A percentile compares a stretch with the other conserved stretches of the same genome.
Conservation (phyloP, 2,888 invertebrate genomes). For the Sesia bembeciformis region DNA sequence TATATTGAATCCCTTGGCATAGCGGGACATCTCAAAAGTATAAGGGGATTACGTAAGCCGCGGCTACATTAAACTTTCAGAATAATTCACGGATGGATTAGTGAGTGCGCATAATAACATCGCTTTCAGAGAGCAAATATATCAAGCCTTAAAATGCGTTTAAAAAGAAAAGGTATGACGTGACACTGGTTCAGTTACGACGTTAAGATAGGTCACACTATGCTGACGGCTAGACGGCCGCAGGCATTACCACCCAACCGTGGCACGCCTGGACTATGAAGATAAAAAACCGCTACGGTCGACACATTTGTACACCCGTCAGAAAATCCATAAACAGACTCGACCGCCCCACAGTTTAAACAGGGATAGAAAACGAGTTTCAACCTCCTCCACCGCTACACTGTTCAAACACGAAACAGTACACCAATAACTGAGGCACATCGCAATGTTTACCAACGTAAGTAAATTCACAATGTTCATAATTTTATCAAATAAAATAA, state of each 20-base stretch:
- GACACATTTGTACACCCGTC: neutral
- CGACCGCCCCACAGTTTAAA: too few species aligned
- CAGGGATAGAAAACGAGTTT: too few species aligned
- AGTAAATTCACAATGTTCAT: neutral
- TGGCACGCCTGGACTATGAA: neutral
- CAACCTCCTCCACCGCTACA: neutral
- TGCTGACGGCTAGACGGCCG: too few species aligned
- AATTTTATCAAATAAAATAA: neutral
- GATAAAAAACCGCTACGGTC: neutral
- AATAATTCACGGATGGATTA: constrained; percentile 56
- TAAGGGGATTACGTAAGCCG: constrained; percentile 41
- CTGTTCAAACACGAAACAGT: neutral
- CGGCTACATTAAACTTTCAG: constrained; percentile 51
- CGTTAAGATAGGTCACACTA: too few species aligned
- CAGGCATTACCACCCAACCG: neutral
- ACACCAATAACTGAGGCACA: neutral
- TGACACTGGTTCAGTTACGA: too few species aligned
- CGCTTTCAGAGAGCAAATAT: constrained; percentile 34
- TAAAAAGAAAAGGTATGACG: constrained; percentile 27
- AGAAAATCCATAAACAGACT: too few species aligned
- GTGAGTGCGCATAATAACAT: constrained; percentile 46
- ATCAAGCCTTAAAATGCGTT: constrained; percentile 49
- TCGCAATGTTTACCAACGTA: neutral
- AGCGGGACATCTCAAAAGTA: constrained; percentile 37
- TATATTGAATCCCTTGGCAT: constrained; percentile 12